Base-by-base conservation (phyloP, 2,888 invertebrate genomes). In the Lycocerus yunnanus region DNA sequence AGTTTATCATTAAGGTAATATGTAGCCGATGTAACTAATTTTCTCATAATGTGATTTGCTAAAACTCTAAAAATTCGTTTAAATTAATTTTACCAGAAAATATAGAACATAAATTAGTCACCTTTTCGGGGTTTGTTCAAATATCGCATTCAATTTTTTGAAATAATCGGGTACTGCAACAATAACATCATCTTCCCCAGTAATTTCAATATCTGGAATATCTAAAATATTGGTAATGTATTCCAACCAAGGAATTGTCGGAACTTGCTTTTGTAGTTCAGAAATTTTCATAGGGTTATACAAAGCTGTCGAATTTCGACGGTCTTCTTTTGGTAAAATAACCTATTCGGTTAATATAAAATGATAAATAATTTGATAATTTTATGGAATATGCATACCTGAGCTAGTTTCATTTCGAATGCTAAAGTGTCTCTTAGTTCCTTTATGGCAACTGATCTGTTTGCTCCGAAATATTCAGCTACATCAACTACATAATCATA, bases 41-140 rank as follows among this genome's bases (percentile, higher is more conserved):
- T 90, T 96, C 96, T 96, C 91, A 96, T 91, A 81, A 95, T 91
- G 84, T 97, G 97, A 88, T 97, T 97, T 1, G 96, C 95, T 81
- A 93, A 89, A 3, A 90, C 88, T 77, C 93, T 90, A 83, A 11
- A 82, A 78, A 61, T 15, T 14, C 11, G 6, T 0, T 27, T 27
- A 24, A 15, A 24, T 18, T 18, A 6, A 18, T 3, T 2, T 13
- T 3, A 3, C 15, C 9, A 13, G n/a, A 8, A 5, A 2, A 2
- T n/a, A 18, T 2, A 18, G 0, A 13, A n/a, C 1, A n/a, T 18
- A 18, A n/a, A 14, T n/a, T 0, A 61, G 60, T 76, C 81, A 86
- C 86, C 84, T 88, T 79, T 91, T 91, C 0, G 91, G 90, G 0
- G 90, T 91, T 14, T 82, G 84, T 61, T 86, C 87, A 71, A 91